Evolutionary conservation across 2,797 vertebrate species (phyloP), one percentile per base, ranked within the genome.

Genomic region (Sandelia bainsii): DNA sequence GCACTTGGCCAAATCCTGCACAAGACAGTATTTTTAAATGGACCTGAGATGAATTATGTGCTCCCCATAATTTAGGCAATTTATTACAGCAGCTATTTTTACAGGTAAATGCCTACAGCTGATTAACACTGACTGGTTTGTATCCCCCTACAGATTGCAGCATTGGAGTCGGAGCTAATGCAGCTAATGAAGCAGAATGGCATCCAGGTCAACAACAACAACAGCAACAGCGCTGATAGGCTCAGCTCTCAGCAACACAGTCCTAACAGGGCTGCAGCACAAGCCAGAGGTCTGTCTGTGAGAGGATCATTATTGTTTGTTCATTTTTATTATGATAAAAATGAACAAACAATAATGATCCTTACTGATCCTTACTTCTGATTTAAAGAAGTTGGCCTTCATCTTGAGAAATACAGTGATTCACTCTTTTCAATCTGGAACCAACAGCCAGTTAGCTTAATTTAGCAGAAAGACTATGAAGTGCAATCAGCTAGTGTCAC

Each of bases 131-230:
- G 57, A 79, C 61, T 0, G 3, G 8, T 74, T 71, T 49, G 60
- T 72, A 50, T 81, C 62, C 45, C 56, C 69, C 66, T 7, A 52
- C 89, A 99, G 98, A 98, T 99, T 77, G 93, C 94, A 86, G 91
- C 96, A 48, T 90, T 99, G 83, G 98, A 99, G 93, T 93, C 96
- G 0, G 98, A 99, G 87, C 93, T 99, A 70, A 95, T 97, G 95
- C 95, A 95, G 85, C 94, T 99, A 74, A 96, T 99, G 93, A 98
- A 98, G 87, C 97, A 98, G 90, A 98, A 97, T 0, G 97, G 96
- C 62, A 96, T 96, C 87, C 98, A 99, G 83, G 95, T 98, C 65
- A 99, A 99, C 91, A 99, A 98, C 75, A 99, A 98, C 92, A 99
- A 95, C 92, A 99, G 96, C 84, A 98, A 96, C 95, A 84, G 84